Evolutionary conservation across 2,888 invertebrate genomes (phyloP), one percentile per base, ranked within the genome.

Genomic region (Eristalinus sepulchralis): DNA sequence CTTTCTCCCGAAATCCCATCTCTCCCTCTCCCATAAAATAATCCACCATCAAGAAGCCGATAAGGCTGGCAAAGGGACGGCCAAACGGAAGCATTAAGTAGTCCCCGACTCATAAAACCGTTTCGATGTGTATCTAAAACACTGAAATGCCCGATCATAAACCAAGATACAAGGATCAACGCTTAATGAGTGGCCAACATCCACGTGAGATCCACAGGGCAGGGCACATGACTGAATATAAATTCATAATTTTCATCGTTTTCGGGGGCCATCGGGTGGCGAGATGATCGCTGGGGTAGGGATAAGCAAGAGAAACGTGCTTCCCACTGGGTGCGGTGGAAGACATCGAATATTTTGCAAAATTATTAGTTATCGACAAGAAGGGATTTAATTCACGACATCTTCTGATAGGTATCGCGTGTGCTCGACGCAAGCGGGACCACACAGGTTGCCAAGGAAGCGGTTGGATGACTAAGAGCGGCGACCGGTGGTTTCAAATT

Each of bases 1-100:
- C 72, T 53, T 53, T 72, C 63, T 63, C n/a, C n/a, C 2, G 31
- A 53, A 53, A 33, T 3, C 10, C 70, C 59, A 60, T 60, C n/a
- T 60, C 27, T 27, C 59, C 22, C 47, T 27, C 27, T 27, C 33
- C 22, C 33, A 72, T 62, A 27, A 53, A 72, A 62, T n/a, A 70
- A 22, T 24, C 24, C 57, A n/a, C 34, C 36, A 70, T 70, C 20
- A 59, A 70, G 60, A 47, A 33, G 39, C 13, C 13, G 39, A 47
- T 47, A 5, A 17, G 47, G 8, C 47, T 8, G 17, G 17, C 17
- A 17, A 27, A 17, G n/a, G 47, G 47, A 47, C 8, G 47, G 17
- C 47, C 47, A 47, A 47, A 47, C 47, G 47, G 47, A 47, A 47
- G 47, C 47, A 47, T 47, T 47, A 47, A 47, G 47, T 17, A 47